Evolutionary conservation across 1,140 invertebrate species (phyloP).

Genomic region (Lutraria rhynchaena): DNA sequence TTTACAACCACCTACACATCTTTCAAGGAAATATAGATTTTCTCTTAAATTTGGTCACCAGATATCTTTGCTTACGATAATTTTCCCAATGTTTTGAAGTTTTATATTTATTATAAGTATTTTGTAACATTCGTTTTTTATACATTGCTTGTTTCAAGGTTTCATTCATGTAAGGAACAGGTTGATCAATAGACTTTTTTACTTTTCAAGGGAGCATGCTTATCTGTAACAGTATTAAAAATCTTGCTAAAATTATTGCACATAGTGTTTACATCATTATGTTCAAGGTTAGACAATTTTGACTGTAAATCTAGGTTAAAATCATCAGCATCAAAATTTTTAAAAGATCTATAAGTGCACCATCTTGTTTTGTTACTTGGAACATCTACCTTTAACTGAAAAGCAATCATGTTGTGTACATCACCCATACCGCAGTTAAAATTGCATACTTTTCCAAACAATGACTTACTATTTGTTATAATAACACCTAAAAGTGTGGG

Average conservation of each 20-base stretch:
- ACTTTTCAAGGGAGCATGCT: conserved; percentile 37
- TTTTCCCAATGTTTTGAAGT: background rate
- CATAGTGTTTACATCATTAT: background rate
- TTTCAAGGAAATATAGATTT: no score
- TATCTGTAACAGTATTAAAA: conserved; percentile 2
- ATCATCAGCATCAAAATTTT: conserved; percentile 3
- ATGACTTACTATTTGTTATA: no score
- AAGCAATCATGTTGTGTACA: conserved; percentile 36
- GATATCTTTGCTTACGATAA: background rate
- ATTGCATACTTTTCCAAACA: no score
- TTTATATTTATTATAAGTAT: background rate
- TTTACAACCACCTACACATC: background rate
- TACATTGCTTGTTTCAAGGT: background rate
- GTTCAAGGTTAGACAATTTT: background rate
- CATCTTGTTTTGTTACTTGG: background rate
- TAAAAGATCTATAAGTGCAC: conserved; percentile 16
- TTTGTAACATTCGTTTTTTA: no score
- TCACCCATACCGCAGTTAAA: conserved; percentile 28
- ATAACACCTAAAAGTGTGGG: conserved; percentile 33
- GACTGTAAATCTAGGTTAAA: conserved; percentile 22
- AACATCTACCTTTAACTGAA: conserved; percentile 14
- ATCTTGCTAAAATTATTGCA: conserved; percentile 25
- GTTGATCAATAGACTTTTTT: background rate
- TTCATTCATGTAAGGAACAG: background rate
- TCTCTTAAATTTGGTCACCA: background rate